A percentile compares a stretch with the other conserved stretches of the same genome.
phyloP scores from a whole-genome alignment of 2,888 invertebrate species.

The Rotaria magnacalcarata region DNA sequence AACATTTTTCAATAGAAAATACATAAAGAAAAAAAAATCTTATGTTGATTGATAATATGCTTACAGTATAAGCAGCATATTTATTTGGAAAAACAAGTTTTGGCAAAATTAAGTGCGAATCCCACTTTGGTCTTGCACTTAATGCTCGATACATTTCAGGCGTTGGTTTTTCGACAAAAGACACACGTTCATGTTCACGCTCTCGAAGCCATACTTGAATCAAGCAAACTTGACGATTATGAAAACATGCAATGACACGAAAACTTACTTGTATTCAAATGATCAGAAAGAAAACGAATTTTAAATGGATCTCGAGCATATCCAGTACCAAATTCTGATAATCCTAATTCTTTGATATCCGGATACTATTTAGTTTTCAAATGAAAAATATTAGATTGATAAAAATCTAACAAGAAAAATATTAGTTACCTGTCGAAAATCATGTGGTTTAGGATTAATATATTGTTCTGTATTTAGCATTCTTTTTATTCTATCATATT shows the following conservation, averaged over 20 bases:
- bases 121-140: slow-evolving; percentile 35
- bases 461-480: slow-evolving; percentile 33
- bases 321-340: background rate
- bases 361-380: background rate
- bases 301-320: background rate
- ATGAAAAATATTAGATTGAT: background rate
- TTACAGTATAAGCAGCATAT: slow-evolving; percentile 34
- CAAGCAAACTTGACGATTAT: background rate
- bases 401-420: background rate
- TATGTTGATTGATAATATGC: background rate
- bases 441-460: slow-evolving; percentile 43
- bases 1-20: background rate
- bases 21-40: too few relatives aligned
- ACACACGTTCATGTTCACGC: background rate
- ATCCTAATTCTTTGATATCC: background rate
- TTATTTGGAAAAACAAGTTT: slow-evolving; percentile 39
- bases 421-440: slow-evolving; percentile 41
- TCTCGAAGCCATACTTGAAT: slow-evolving; percentile 38
- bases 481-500: background rate
- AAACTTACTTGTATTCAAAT: slow-evolving; percentile 8
- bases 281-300: background rate
- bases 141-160: slow-evolving; percentile 39
- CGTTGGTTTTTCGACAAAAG: background rate
- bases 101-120: slow-evolving; percentile 39
- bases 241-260: background rate